Evolutionary conservation across 2,113 vertebrate species (phyloP).

Genomic region (Ammodytes dubius): DNA sequence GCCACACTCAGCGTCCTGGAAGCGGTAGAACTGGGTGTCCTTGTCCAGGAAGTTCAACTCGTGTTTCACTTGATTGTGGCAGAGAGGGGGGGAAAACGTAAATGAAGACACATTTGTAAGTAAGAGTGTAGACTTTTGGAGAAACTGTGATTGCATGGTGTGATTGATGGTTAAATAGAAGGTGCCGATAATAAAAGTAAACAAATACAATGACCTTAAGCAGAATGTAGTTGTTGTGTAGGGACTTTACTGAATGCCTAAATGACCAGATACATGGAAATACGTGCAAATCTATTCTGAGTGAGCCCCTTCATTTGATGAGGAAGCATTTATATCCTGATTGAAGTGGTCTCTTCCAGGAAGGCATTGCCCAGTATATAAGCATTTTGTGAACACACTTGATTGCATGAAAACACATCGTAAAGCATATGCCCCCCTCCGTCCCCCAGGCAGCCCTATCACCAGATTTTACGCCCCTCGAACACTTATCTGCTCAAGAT

Average conservation of each 20-base stretch:
- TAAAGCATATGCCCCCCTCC: slow-evolving; percentile 17
- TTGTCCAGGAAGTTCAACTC: slow-evolving; percentile 95
- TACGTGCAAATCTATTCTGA: slow-evolving; percentile 56
- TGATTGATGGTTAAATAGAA: too few relatives aligned
- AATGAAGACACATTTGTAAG: background rate
- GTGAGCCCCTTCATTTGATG: slow-evolving; percentile 31
- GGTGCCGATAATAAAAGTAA: background rate
- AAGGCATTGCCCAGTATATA: background rate
- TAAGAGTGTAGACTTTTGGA: background rate
- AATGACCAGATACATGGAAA: slow-evolving; percentile 50
- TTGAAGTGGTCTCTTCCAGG: slow-evolving; percentile 64
- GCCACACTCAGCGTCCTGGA: slow-evolving; percentile 84
- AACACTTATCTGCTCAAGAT: slow-evolving; percentile 11
- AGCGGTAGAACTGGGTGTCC: slow-evolving; percentile 95
- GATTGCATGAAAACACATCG: slow-evolving; percentile 12
- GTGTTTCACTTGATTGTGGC: slow-evolving; percentile 87
- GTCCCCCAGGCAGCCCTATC: background rate
- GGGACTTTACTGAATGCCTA: slow-evolving; percentile 3
- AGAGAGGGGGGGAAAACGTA: background rate
- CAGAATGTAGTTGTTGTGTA: background rate
- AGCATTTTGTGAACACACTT: slow-evolving; percentile 39
- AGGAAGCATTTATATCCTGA: slow-evolving; percentile 57
- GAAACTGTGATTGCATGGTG: background rate
- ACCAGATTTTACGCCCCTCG: slow-evolving; percentile 36
- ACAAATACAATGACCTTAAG: background rate